These are phyloP conservation scores for Cotesia congregata DNA, from an alignment of 2,888 invertebrate genomes.

Conservation along the genomic window DNA sequence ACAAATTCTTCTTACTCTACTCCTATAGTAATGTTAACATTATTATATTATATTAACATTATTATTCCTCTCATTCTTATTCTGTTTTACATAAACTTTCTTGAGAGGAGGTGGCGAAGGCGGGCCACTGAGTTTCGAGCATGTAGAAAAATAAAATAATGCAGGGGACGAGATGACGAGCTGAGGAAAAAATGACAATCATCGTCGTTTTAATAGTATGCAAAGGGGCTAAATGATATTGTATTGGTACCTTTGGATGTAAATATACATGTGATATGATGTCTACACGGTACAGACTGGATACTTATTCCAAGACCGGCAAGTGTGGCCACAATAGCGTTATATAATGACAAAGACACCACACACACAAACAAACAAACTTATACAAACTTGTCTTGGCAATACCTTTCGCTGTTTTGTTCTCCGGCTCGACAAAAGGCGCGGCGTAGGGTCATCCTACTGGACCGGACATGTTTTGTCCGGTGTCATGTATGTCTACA, in stretches of 20 bases:
- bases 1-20: neutral
- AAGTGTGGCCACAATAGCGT: slow-evolving; percentile 71
- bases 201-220: slow-evolving; percentile 71
- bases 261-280: neutral
- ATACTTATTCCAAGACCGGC: slow-evolving; percentile 62
- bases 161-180: slow-evolving; percentile 42
- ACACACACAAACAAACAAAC: neutral
- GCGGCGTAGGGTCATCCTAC: slow-evolving; percentile 71
- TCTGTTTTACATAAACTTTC: slow-evolving; percentile 10
- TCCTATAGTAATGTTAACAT: too few species aligned
- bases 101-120: slow-evolving; percentile 6
- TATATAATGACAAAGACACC: slow-evolving; percentile 70
- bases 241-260: neutral
- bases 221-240: slow-evolving; percentile 54
- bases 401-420: slow-evolving; percentile 66
- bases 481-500: slow-evolving; percentile 45
- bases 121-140: neutral
- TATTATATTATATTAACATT: neutral
- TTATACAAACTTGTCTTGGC: slow-evolving; percentile 12
- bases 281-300: slow-evolving; percentile 43
- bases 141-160: slow-evolving; percentile 42
- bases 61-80: neutral
- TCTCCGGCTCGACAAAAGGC: slow-evolving; percentile 68
- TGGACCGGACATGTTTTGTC: slow-evolving; percentile 71
- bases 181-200: slow-evolving; percentile 68